Evolutionary conservation across 2,113 vertebrate species (phyloP).

Genomic region (Pampusana beccarii): DNA sequence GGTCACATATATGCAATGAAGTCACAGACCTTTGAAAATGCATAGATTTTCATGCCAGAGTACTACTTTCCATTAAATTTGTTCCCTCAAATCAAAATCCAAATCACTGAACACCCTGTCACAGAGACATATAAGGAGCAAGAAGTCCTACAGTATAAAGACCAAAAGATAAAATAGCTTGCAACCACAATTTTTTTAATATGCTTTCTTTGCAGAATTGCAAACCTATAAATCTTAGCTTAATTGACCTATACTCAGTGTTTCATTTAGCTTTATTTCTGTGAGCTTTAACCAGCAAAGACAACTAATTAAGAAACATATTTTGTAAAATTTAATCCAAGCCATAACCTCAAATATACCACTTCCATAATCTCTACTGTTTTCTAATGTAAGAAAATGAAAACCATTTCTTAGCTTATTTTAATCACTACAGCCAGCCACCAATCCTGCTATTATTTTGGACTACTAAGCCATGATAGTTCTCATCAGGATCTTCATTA

Average conservation of each 20-base stretch:
- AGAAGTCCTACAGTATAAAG: neutral
- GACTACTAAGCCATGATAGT: neutral
- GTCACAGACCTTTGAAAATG: neutral
- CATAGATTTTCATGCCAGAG: neutral
- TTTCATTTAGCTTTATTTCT: neutral
- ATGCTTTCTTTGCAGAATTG: neutral
- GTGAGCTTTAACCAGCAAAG: neutral
- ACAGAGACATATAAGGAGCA: neutral
- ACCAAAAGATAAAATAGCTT: neutral
- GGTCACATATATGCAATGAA: neutral
- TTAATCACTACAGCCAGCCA: neutral
- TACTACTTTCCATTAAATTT: neutral
- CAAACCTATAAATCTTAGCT: neutral
- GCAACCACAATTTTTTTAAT: neutral
- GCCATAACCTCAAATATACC: neutral
- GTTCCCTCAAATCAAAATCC: neutral
- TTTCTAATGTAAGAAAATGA: neutral
- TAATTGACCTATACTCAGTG: neutral
- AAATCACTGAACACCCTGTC: neutral
- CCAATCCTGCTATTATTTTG: neutral
- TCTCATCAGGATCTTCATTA: neutral
- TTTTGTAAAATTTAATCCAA: neutral
- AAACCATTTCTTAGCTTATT: neutral
- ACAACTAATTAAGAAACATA: neutral
- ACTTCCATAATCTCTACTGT: neutral